Conservation (phyloP, 2,888 invertebrate genomes). For the Hetaerina titia region DNA sequence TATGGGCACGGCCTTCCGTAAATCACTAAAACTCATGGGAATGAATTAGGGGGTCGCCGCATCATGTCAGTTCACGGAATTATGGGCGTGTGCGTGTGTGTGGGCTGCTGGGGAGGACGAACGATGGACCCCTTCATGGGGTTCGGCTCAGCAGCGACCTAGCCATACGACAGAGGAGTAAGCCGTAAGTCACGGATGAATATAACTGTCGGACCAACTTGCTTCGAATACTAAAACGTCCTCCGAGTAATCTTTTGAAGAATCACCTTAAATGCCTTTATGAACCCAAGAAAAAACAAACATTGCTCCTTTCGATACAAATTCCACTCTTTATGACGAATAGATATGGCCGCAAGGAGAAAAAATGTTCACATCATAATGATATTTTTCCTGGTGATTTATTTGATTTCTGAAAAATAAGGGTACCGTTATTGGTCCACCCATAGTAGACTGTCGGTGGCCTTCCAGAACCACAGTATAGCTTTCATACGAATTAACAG, state of each 20-base stretch:
- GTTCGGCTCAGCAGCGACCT: neutral
- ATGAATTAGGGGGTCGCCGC: neutral
- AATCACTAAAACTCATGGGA: neutral
- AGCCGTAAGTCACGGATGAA: neutral
- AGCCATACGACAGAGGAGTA: neutral
- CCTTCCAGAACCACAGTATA: too few relatives aligned
- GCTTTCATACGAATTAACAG: too few relatives aligned
- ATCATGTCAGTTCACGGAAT: neutral
- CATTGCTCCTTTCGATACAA: neutral
- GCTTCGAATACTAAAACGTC: neutral
- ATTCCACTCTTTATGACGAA: neutral
- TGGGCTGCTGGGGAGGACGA: neutral
- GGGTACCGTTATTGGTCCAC: too few relatives aligned
- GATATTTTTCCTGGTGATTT: too few relatives aligned
- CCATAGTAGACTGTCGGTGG: too few relatives aligned
- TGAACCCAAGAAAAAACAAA: neutral
- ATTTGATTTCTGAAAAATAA: too few relatives aligned
- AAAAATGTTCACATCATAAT: neutral
- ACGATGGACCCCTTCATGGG: neutral
- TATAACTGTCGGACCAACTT: neutral
- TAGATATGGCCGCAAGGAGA: neutral
- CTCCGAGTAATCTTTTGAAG: neutral
- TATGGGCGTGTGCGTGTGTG: neutral
- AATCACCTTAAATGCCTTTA: neutral
- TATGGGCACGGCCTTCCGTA: neutral